A percentile compares a stretch with the other conserved stretches of the same genome.
Conservation (phyloP, 2,797 vertebrate species). For the Syncerus caffer region DNA sequence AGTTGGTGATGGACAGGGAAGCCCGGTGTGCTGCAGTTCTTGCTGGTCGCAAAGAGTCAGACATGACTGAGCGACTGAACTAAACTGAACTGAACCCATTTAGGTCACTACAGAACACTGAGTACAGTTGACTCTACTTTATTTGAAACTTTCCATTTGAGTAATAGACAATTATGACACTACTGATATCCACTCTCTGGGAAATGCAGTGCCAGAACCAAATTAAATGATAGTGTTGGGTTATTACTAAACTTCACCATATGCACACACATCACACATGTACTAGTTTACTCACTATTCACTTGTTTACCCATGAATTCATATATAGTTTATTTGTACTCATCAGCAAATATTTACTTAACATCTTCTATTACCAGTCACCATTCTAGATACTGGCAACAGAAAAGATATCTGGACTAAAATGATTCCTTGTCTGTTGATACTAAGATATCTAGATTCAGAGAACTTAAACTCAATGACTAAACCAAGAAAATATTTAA, state of each 20-base stretch:
- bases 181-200: background rate
- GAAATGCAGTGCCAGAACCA: background rate
- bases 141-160: background rate
- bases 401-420: background rate
- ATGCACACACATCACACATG: accelerated
- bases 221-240: background rate
- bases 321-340: background rate
- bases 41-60: too few species aligned
- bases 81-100: background rate
- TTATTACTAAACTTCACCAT: background rate
- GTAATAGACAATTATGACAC: background rate
- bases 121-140: background rate
- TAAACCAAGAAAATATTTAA: background rate
- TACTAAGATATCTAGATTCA: background rate
- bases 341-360: background rate
- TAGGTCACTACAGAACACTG: background rate
- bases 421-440: background rate
- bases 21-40: too few species aligned
- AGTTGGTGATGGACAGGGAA: too few species aligned
- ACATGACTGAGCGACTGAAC: too few species aligned
- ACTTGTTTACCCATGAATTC: background rate
- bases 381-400: background rate
- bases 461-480: background rate
- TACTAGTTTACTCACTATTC: background rate
- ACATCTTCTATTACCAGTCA: background rate